These are phyloP conservation scores for Microctonus brassicae DNA, from an alignment of 2,888 invertebrate species.

Conservation along the genomic window DNA sequence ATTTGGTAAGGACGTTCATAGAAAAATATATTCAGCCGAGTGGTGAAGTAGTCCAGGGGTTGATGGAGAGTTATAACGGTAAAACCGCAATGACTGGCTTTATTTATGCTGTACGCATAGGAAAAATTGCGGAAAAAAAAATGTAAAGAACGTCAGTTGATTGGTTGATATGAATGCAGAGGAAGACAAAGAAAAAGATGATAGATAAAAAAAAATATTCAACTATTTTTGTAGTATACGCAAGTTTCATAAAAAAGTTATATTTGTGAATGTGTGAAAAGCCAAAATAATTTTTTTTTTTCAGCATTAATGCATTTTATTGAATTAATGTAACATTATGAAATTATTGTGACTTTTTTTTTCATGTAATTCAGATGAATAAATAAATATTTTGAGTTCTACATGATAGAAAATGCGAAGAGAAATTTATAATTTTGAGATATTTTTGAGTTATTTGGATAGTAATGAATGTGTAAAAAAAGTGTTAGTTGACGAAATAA, in stretches of 20 bases:
- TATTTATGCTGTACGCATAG: neutral
- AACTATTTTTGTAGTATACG: neutral
- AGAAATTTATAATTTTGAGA: no score
- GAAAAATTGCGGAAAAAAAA: neutral
- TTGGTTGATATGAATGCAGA: neutral
- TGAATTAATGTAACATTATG: no score
- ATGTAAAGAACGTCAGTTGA: neutral
- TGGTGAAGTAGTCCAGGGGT: constrained; percentile 2
- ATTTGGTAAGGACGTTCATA: constrained; percentile 20
- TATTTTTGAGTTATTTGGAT: no score
- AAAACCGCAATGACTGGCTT: constrained; percentile 22
- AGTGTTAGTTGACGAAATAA: no score
- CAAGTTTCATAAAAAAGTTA: no score
- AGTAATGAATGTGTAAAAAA: no score
- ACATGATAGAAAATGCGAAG: no score
- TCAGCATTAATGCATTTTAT: no score
- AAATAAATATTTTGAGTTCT: no score
- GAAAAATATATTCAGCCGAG: constrained; percentile 20
- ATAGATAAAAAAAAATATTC: neutral
- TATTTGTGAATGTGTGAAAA: neutral
- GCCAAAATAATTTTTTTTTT: no score
- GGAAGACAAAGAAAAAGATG: neutral
- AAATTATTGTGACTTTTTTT: no score
- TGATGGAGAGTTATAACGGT: constrained; percentile 8
- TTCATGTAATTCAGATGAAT: no score